Base-by-base conservation (phyloP, 2,113 vertebrate genomes). In the Opisthocomus hoazin region DNA sequence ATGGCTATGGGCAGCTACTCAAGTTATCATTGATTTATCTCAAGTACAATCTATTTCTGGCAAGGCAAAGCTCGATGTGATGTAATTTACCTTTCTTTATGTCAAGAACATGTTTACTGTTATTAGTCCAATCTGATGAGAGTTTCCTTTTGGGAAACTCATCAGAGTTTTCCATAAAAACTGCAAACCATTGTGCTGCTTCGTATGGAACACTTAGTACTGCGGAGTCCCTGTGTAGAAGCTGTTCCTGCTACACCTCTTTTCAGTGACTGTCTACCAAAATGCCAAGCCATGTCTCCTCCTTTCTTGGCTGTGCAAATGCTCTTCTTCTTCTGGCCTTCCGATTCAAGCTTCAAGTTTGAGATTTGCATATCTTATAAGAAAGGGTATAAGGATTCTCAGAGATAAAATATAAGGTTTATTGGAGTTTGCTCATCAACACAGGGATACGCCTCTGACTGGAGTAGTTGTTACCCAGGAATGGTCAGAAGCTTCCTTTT, bases 201-300 rank as follows among this genome's bases (percentile, higher is more conserved):
- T 76, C 57, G 29, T 61, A 89, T 94, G 74, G 93, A 95, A 96
- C 96, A 93, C 76, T 91, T 34, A 73, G 91, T 96, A 79, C 84
- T 17, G 10, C 39, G 21, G 24, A 77, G 36, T 12, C 17, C 10
- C 11, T 76, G 15, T 51, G 60, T 94, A 60, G 60, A 90, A 32
- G 26, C 17, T 82, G 20, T 89, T 93, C 65, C 57, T 68, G 48
- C 24, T 89, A 56, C 65, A 79, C 19, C 37, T 71, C 46, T 68
- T 71, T 68, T 84, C 80, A 84, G 32, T 8, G n/a, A 32, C 51
- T 63, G 11, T 29, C 12, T 66, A 27, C 19, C 43, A 73, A 84
- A 91, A 64, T 29, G 6, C 11, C 20, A 61, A 77, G 24, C 27
- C 12, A 5, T 12, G 8, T 39, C 10, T 64, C 10, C 24, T 84